Evolutionary conservation across 2,797 vertebrate species (phyloP).

Genomic region (Nothura maculosa): DNA sequence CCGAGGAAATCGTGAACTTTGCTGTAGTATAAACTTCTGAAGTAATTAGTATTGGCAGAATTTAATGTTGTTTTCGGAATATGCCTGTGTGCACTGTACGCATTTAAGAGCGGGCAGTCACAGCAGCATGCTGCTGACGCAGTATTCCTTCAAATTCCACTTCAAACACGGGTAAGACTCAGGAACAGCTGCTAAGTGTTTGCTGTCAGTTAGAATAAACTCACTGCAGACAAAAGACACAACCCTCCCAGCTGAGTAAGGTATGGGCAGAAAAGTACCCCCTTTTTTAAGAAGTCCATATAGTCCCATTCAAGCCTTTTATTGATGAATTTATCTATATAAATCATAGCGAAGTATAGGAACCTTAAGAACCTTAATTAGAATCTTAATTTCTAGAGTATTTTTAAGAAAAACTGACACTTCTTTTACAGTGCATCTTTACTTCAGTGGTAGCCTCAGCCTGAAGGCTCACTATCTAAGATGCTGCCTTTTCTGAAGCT

Average conservation of each 20-base stretch:
- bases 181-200: background rate
- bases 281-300: background rate
- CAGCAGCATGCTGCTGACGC: background rate
- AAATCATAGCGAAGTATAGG: background rate
- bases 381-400: background rate
- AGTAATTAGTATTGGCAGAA: background rate
- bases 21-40: background rate
- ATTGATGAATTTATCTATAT: background rate
- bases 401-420: background rate
- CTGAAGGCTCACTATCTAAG: background rate
- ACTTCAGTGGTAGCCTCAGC: background rate
- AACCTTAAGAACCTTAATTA: too few species aligned
- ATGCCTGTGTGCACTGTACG: background rate
- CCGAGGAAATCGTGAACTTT: background rate
- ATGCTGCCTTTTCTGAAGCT: background rate
- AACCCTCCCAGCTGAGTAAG: background rate
- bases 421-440: background rate
- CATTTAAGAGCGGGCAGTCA: background rate
- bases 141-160: background rate
- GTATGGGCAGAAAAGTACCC: background rate
- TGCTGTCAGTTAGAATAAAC: background rate
- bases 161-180: background rate
- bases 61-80: background rate
- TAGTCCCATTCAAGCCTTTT: too few species aligned
- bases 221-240: background rate